phyloP scores from a whole-genome alignment of 2,113 vertebrate species.

The Oreochromis aureus region DNA sequence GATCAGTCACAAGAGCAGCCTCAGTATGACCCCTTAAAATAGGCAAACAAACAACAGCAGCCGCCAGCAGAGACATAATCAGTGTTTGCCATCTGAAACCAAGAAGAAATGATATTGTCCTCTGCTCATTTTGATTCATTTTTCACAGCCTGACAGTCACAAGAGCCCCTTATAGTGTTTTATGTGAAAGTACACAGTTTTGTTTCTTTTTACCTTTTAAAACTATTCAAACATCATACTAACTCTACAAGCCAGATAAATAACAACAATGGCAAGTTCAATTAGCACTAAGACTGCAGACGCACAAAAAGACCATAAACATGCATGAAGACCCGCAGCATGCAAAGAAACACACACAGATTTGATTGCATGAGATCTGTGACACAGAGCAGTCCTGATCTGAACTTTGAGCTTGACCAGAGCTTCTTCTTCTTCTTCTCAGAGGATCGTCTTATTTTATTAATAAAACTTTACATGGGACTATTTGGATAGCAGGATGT shows the following conservation, averaged over 20 bases:
- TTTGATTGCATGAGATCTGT: constrained; percentile 14
- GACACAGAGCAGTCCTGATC: background rate
- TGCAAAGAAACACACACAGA: background rate
- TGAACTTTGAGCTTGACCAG: constrained; percentile 35
- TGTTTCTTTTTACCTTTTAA: background rate
- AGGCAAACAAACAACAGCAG: background rate
- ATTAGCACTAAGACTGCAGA: background rate
- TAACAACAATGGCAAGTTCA: background rate
- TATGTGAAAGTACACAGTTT: background rate
- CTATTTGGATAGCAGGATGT: background rate
- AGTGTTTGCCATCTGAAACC: background rate
- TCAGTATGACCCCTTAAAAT: background rate
- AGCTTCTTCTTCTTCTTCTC: background rate
- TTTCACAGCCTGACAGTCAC: background rate
- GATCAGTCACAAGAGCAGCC: constrained; percentile 15
- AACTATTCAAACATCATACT: background rate
- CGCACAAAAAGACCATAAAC: background rate
- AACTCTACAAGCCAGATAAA: background rate
- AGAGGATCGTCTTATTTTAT: background rate
- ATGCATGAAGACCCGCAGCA: background rate
- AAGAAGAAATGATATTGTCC: background rate
- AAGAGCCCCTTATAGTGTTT: background rate
- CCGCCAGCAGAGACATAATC: background rate
- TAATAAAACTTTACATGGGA: background rate
- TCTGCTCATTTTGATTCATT: background rate